These are phyloP conservation scores for Denticeps clupeoides DNA, from an alignment of 2,797 vertebrate genomes.

Conservation along the genomic window DNA sequence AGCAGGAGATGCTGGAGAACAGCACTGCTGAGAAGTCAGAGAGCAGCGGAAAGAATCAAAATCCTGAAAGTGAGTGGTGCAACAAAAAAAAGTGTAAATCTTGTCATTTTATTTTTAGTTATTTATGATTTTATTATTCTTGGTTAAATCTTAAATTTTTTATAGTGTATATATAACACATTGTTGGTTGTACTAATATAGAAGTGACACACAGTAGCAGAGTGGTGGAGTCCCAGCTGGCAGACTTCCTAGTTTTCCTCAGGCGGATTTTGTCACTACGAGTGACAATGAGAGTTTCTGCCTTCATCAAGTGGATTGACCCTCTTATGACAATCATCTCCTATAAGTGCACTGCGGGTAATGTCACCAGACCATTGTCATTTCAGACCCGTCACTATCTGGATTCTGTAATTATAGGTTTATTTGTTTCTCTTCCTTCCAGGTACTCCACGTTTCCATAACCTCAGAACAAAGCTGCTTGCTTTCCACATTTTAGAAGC, in stretches of 20 bases:
- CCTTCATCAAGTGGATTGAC: conserved; percentile 63
- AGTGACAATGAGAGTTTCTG: conserved; percentile 54
- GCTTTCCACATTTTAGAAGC: conserved; percentile 68
- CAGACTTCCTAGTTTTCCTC: conserved; percentile 66
- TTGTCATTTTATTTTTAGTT: too few relatives aligned
- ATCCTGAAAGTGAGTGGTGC: conserved; percentile 42
- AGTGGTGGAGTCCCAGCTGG: conserved; percentile 63
- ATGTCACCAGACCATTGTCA: too few relatives aligned
- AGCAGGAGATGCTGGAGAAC: conserved; percentile 52
- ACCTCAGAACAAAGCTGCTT: conserved; percentile 65
- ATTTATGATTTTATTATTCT: too few relatives aligned
- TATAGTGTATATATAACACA: neutral
- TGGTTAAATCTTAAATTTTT: neutral
- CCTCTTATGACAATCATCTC: conserved; percentile 65
- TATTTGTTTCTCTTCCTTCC: conserved; percentile 5
- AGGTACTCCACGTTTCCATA: conserved; percentile 59
- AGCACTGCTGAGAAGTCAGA: conserved; percentile 31
- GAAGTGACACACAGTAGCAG: conserved; percentile 44
- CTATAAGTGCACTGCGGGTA: conserved; percentile 58
- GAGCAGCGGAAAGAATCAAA: conserved; percentile 23
- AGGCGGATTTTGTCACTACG: conserved; percentile 58
- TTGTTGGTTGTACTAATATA: conserved; percentile 21
- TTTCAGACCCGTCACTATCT: too few relatives aligned
- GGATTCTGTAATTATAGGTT: too few relatives aligned
- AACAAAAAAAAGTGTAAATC: neutral